Evolutionary conservation across 1,140 invertebrate species (phyloP).

Genomic region (Zaprionus ornatus): DNA sequence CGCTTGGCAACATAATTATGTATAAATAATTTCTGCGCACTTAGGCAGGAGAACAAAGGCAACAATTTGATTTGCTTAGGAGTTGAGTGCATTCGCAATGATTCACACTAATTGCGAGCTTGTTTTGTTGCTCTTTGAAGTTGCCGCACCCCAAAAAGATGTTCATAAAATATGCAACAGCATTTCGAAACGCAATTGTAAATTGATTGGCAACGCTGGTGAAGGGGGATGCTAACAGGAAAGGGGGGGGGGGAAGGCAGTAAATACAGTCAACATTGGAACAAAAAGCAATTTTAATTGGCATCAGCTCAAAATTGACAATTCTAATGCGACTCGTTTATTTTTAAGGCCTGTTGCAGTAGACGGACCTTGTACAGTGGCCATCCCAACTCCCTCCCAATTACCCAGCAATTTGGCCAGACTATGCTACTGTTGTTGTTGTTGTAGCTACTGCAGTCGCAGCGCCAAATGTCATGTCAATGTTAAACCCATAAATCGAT

Average conservation of each 20-base stretch:
- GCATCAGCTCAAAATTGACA: constrained; percentile 43
- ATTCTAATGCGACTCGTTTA: constrained; percentile 44
- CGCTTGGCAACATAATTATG: constrained; percentile 37
- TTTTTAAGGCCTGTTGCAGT: constrained; percentile 18
- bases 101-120: constrained; percentile 30
- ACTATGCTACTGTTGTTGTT: constrained; percentile 22
- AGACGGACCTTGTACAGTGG: background rate
- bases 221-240: background rate
- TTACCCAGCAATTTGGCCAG: constrained; percentile 43
- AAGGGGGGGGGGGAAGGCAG: background rate
- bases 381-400: constrained; percentile 24
- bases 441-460: constrained; percentile 23
- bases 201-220: constrained; percentile 32
- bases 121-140: constrained; percentile 35
- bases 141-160: constrained; percentile 9
- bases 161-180: constrained; percentile 49
- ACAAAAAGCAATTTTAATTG: constrained; percentile 55
- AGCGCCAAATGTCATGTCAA: constrained; percentile 61
- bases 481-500: constrained; percentile 62
- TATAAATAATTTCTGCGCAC: constrained; percentile 40
- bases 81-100: constrained; percentile 23
- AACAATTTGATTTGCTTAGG: constrained; percentile 2
- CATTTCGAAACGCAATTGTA: constrained; percentile 46
- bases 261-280: background rate
- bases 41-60: constrained; percentile 27